Evolutionary conservation across 1,140 invertebrate genomes (phyloP).

Genomic region (Neodiprion virginianus): DNA sequence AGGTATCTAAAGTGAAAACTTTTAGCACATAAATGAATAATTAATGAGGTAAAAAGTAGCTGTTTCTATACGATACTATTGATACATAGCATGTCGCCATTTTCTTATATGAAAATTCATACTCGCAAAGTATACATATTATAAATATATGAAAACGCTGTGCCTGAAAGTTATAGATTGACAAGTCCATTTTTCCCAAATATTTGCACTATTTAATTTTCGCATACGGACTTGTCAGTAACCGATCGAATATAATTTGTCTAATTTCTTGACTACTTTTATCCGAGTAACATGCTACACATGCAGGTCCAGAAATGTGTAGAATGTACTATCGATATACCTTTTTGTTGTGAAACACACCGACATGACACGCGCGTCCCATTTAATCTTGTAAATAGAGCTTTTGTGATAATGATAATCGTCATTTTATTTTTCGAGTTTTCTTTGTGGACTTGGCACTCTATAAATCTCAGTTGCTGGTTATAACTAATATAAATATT

Average conservation of each 20-base stretch:
- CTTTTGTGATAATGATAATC: background rate
- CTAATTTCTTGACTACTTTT: background rate
- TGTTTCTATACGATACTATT: constrained; percentile 20
- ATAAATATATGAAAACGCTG: background rate
- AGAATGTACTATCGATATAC: too few species aligned
- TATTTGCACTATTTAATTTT: background rate
- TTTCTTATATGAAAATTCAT: constrained; percentile 17
- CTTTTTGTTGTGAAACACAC: too few species aligned
- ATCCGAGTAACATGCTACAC: background rate
- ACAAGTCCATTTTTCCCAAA: background rate
- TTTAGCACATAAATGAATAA: constrained; percentile 12
- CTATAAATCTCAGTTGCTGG: background rate
- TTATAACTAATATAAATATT: constrained; percentile 2
- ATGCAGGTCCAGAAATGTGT: background rate
- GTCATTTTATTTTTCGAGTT: background rate
- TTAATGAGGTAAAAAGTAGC: constrained; percentile 6
- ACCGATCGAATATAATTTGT: too few species aligned
- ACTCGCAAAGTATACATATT: constrained; percentile 10
- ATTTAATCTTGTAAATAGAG: constrained; percentile 6
- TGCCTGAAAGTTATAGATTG: background rate
- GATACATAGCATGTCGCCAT: constrained; percentile 15
- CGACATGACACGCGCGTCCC: background rate
- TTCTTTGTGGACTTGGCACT: background rate
- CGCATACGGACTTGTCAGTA: background rate
- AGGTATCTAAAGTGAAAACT: constrained; percentile 1